These are phyloP conservation scores for Troides helena DNA, from an alignment of 2,888 invertebrate species.

Conservation along the genomic window DNA sequence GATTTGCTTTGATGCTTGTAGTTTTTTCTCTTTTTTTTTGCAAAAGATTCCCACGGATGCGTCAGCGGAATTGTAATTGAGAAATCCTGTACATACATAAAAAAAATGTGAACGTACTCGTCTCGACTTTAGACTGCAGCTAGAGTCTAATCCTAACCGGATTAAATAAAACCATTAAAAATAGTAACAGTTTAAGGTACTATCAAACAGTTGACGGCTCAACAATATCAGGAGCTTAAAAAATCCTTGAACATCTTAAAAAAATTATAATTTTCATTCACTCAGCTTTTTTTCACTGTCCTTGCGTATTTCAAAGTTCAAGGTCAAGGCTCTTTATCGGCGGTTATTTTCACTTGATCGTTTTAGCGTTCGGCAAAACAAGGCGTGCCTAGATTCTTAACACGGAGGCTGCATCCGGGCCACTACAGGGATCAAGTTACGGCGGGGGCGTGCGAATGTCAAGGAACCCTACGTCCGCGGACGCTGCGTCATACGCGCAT, in stretches of 20 bases:
- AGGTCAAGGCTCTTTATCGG: conserved; percentile 56
- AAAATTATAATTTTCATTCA: conserved; percentile 43
- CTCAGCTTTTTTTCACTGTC: conserved; percentile 45
- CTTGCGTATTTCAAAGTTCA: conserved; percentile 68
- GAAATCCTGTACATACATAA: conserved; percentile 50
- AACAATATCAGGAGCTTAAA: not conserved
- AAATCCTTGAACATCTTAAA: not conserved
- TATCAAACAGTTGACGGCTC: not conserved
- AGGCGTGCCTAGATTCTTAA: conserved; percentile 73
- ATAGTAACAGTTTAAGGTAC: not conserved
- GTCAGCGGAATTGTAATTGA: conserved; percentile 55
- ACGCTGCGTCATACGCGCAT: conserved; percentile 36
- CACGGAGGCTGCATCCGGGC: conserved; percentile 77
- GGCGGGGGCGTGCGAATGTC: conserved; percentile 73
- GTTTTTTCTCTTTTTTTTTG: conserved; percentile 57
- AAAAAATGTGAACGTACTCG: conserved; percentile 29
- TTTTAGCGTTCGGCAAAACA: conserved; percentile 53
- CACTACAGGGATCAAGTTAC: conserved; percentile 67
- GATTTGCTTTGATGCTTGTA: conserved; percentile 53
- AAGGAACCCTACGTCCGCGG: conserved; percentile 64
- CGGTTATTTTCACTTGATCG: conserved; percentile 58
- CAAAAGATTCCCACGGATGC: conserved; percentile 65
- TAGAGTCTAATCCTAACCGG: conserved; percentile 11
- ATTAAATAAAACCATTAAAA: not conserved
- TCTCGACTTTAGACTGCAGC: conserved; percentile 9